A percentile compares a stretch with the other conserved stretches of the same genome.
Conservation (phyloP, 1,140 invertebrate genomes). For the Lasioglossum albipes region DNA sequence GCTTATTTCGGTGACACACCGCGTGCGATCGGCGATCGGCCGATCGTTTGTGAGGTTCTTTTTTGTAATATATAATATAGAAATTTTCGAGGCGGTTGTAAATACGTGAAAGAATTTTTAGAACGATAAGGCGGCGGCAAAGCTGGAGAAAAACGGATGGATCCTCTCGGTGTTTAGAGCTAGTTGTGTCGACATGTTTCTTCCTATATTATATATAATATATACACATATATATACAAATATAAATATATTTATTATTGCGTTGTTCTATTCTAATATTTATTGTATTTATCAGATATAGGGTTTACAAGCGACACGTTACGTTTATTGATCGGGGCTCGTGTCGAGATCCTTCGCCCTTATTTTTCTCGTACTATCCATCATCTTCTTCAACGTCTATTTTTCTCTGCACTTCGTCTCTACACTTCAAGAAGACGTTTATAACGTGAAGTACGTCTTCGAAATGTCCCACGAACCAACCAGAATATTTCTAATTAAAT, state of each 20-base stretch:
- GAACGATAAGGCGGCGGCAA: conserved; percentile 7
- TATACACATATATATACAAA: conserved; percentile 71
- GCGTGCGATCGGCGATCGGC: conserved; percentile 23
- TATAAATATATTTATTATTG: conserved; percentile 79
- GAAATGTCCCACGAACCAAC: no score
- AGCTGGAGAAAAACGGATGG: conserved; percentile 32
- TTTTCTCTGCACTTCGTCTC: neutral
- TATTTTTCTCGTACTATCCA: neutral
- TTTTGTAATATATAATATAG: conserved; percentile 62
- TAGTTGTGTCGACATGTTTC: conserved; percentile 78
- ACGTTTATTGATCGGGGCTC: conserved; percentile 61
- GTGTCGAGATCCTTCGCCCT: conserved; percentile 47
- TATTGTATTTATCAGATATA: conserved; percentile 73
- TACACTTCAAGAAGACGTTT: neutral
- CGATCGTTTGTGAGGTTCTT: conserved; percentile 32
- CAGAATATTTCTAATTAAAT: no score
- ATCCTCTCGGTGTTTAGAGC: conserved; percentile 76
- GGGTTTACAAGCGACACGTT: conserved; percentile 63
- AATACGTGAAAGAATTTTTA: conserved; percentile 59
- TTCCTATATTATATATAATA: conserved; percentile 75
- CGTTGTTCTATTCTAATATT: conserved; percentile 80
- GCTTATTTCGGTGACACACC: conserved; percentile 36
- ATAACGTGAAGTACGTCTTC: no score
- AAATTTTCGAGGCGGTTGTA: conserved; percentile 67
- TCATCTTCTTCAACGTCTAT: neutral